phyloP scores from a whole-genome alignment of 2,888 invertebrate genomes.

The Lochmaea capreae region DNA sequence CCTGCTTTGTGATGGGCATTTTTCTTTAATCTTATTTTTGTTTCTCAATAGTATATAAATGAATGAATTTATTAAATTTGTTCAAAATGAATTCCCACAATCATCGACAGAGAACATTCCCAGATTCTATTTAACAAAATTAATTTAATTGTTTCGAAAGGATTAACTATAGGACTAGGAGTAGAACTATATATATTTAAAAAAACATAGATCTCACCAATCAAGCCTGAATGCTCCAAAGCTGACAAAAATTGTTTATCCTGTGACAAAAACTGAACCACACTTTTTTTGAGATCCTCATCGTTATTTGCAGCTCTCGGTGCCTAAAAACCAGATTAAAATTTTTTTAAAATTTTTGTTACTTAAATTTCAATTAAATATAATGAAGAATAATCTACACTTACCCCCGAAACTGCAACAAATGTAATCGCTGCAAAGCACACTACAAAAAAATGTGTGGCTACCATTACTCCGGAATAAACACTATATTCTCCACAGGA shows the following conservation, averaged over 20 bases:
- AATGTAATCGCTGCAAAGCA: slow-evolving; percentile 36
- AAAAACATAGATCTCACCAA: slow-evolving; percentile 31
- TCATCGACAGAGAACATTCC: too few relatives aligned
- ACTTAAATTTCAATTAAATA: too few relatives aligned
- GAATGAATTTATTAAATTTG: too few relatives aligned
- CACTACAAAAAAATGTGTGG: slow-evolving; percentile 34
- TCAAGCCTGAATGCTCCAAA: slow-evolving; percentile 40
- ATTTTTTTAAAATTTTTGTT: too few relatives aligned
- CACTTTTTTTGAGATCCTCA: slow-evolving; percentile 55
- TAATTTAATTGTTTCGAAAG: too few relatives aligned
- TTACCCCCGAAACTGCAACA: slow-evolving; percentile 43
- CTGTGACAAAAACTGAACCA: slow-evolving; percentile 60
- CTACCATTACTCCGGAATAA: slow-evolving; percentile 3
- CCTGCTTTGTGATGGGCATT: too few relatives aligned
- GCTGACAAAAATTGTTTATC: slow-evolving; percentile 56
- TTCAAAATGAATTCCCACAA: too few relatives aligned
- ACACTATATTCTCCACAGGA: slow-evolving; percentile 26
- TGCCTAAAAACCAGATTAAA: slow-evolving; percentile 42
- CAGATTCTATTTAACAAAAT: too few relatives aligned
- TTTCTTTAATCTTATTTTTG: too few relatives aligned
- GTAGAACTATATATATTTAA: neutral
- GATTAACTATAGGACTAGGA: neutral
- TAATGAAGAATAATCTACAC: slow-evolving; percentile 1
- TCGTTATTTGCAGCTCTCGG: slow-evolving; percentile 47
- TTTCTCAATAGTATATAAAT: too few relatives aligned